Conservation (phyloP, 2,888 invertebrate genomes). For the Ornithoptera priamus region DNA sequence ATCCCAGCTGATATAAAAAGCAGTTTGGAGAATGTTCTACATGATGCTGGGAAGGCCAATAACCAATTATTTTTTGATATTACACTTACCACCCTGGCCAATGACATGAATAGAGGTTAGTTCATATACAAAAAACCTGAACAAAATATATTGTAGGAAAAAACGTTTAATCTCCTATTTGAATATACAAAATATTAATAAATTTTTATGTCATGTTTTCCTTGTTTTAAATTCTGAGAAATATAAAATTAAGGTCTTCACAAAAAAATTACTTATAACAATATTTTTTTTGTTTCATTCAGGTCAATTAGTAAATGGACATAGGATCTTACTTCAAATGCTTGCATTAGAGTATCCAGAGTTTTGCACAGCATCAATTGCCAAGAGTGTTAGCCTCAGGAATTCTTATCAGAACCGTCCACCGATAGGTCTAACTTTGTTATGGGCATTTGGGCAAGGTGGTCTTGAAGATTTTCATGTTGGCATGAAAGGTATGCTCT, state of each 20-base stretch:
- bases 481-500: conserved; percentile 82
- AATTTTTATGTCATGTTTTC: too few species aligned
- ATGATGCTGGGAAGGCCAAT: conserved; percentile 82
- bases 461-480: conserved; percentile 82
- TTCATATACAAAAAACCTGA: conserved; percentile 14
- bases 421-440: conserved; percentile 84
- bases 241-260: background rate
- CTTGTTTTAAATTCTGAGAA: background rate
- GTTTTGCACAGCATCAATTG: conserved; percentile 80
- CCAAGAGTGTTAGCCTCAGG: conserved; percentile 82
- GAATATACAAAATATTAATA: background rate
- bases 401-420: conserved; percentile 89
- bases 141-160: too few species aligned
- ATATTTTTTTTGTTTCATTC: conserved; percentile 28
- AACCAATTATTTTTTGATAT: conserved; percentile 85
- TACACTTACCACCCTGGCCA: conserved; percentile 84
- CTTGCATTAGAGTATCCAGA: conserved; percentile 83
- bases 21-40: conserved; percentile 71
- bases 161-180: background rate
- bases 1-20: conserved; percentile 69
- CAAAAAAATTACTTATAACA: background rate
- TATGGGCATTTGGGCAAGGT: conserved; percentile 89
- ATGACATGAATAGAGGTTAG: conserved; percentile 85
- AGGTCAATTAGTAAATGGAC: conserved; percentile 82
- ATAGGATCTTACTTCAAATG: conserved; percentile 86